phyloP scores from a whole-genome alignment of 2,113 vertebrate genomes.

The Puntigrus tetrazona region DNA sequence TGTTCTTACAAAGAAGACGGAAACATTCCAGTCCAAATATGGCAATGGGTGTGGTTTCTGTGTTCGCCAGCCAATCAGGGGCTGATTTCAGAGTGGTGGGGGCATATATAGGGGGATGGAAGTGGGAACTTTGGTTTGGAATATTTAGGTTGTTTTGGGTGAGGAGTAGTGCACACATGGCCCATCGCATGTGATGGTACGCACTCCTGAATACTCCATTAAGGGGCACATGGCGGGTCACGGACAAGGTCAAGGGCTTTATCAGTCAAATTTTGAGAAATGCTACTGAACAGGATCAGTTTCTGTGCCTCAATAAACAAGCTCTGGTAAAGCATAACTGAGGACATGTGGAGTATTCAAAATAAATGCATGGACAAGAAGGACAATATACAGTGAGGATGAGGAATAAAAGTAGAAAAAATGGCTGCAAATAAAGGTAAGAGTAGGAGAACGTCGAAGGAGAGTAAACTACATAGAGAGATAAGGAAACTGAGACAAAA shows the following conservation, averaged over 20 bases:
- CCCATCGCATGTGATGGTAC: slow-evolving; percentile 40
- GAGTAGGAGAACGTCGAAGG: slow-evolving; percentile 50
- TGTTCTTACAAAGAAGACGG: slow-evolving; percentile 72
- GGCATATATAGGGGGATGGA: slow-evolving; percentile 51
- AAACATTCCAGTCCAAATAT: slow-evolving; percentile 84
- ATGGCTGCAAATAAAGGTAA: background rate
- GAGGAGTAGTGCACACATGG: slow-evolving; percentile 40
- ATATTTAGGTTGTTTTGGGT: slow-evolving; percentile 45
- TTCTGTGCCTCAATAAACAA: background rate
- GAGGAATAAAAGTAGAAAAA: slow-evolving; percentile 20
- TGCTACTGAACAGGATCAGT: background rate
- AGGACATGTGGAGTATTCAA: slow-evolving; percentile 63
- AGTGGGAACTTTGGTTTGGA: slow-evolving; percentile 55
- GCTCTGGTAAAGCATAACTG: slow-evolving; percentile 32
- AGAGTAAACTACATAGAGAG: slow-evolving; percentile 85
- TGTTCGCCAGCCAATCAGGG: slow-evolving; percentile 79
- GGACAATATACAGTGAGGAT: slow-evolving; percentile 22
- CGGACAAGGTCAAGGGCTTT: background rate
- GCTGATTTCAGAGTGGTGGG: slow-evolving; percentile 59
- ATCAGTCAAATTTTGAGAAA: background rate
- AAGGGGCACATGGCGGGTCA: slow-evolving; percentile 1
- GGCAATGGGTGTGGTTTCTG: slow-evolving; percentile 79
- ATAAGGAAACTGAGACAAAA: slow-evolving; percentile 94
- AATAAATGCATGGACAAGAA: slow-evolving; percentile 46
- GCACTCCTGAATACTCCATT: slow-evolving; percentile 66